Percentiles rank a stretch among this genome's conserved stretches.
Conservation (phyloP, 2,113 vertebrate species). For the Emydura subglobosa region DNA sequence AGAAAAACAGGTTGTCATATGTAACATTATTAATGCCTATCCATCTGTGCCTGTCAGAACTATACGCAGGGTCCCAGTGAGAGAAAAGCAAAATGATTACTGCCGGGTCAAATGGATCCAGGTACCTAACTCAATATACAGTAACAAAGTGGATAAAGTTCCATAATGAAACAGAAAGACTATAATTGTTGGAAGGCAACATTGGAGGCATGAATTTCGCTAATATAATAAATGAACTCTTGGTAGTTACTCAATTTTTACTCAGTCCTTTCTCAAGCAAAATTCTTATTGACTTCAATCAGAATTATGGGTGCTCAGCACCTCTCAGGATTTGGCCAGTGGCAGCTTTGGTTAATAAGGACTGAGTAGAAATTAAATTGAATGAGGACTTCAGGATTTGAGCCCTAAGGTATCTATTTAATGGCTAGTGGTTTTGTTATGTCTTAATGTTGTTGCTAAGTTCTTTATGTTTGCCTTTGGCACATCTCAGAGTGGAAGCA, state of each 20-base stretch:
- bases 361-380: not conserved
- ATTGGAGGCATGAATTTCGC: not conserved
- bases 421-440: slow-evolving; percentile 1
- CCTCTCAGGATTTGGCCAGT: not conserved
- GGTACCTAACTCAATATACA: not conserved
- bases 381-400: not conserved
- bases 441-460: slow-evolving; percentile 31
- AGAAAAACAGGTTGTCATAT: not conserved
- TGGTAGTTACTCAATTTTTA: not conserved
- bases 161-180: not conserved
- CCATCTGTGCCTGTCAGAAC: not conserved
- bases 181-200: not conserved
- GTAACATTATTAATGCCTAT: not conserved
- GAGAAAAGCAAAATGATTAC: not conserved
- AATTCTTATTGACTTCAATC: not conserved
- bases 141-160: not conserved
- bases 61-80: not conserved
- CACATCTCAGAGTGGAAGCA: slow-evolving; percentile 8
- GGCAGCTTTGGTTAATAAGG: slow-evolving; percentile 10
- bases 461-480: not conserved
- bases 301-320: not conserved
- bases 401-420: slow-evolving; percentile 30
- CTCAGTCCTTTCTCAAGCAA: not conserved
- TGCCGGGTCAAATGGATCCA: not conserved
- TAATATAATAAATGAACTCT: not conserved